A percentile compares a stretch with the other conserved stretches of the same genome.
phyloP scores from a whole-genome alignment of 2,113 vertebrate species.

The Caracal caracal region DNA sequence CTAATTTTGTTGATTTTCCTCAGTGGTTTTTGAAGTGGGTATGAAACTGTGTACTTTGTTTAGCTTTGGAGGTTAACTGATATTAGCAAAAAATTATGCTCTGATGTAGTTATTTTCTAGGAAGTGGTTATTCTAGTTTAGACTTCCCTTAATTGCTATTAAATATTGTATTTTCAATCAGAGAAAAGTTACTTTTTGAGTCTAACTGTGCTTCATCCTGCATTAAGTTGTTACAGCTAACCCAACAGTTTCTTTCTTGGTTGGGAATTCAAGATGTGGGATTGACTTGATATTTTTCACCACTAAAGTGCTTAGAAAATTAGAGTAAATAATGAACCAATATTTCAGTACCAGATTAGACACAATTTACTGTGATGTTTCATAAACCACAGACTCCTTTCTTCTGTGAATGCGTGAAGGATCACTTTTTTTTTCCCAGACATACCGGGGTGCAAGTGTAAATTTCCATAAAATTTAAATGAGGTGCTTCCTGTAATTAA shows the following conservation, averaged over 20 bases:
- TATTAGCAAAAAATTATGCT: background rate
- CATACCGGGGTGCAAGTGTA: conserved; percentile 84
- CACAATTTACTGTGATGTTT: conserved; percentile 77
- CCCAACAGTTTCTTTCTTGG: conserved; percentile 53
- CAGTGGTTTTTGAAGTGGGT: conserved; percentile 30
- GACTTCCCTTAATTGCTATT: background rate
- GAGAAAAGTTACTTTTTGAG: conserved; percentile 13
- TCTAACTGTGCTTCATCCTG: background rate
- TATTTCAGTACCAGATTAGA: conserved; percentile 72
- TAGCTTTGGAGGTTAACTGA: background rate
- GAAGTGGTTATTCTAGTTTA: background rate
- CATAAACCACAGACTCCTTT: conserved; percentile 76
- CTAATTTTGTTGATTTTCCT: conserved; percentile 40
- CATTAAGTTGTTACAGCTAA: conserved; percentile 64
- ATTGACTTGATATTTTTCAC: conserved; percentile 68
- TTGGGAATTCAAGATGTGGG: conserved; percentile 49
- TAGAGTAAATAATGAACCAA: conserved; percentile 78
- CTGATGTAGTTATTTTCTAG: background rate
- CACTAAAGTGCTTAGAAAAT: conserved; percentile 63
- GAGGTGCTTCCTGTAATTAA: conserved; percentile 95
- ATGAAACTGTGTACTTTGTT: background rate
- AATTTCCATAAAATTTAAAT: conserved; percentile 96
- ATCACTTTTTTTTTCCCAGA: conserved; percentile 80
- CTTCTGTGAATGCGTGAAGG: conserved; percentile 72
- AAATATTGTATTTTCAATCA: conserved; percentile 44